These are phyloP conservation scores for Pammene aurita DNA, from an alignment of 2,888 invertebrate species.

Conservation along the genomic window DNA sequence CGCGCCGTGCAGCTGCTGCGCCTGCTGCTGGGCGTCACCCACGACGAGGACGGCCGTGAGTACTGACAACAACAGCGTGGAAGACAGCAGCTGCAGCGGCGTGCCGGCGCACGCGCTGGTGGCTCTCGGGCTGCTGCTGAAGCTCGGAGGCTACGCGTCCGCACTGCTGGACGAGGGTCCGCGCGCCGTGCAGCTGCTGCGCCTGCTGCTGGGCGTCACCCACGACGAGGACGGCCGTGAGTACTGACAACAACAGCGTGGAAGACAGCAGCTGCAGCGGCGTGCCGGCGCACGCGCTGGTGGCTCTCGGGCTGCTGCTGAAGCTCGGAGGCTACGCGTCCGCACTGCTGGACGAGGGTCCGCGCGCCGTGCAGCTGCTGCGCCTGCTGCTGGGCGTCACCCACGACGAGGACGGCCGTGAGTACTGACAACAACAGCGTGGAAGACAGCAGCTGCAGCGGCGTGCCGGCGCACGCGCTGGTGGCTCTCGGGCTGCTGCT, in stretches of 20 bases:
- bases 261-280: constrained; percentile 71
- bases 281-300: constrained; percentile 94
- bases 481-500: constrained; percentile 95
- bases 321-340: constrained; percentile 96
- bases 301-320: constrained; percentile 94
- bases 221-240: constrained; percentile 95
- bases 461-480: constrained; percentile 94
- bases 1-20: constrained; percentile 93
- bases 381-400: constrained; percentile 94
- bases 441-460: constrained; percentile 69
- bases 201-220: constrained; percentile 94
- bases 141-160: constrained; percentile 95
- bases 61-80: constrained; percentile 55
- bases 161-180: constrained; percentile 92
- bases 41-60: constrained; percentile 94
- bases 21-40: constrained; percentile 94
- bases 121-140: constrained; percentile 94
- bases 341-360: constrained; percentile 91
- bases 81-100: constrained; percentile 69
- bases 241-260: constrained; percentile 58
- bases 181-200: constrained; percentile 92
- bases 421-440: constrained; percentile 61
- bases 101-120: constrained; percentile 96
- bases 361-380: constrained; percentile 93
- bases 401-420: constrained; percentile 95